phyloP scores from a whole-genome alignment of 2,113 vertebrate species.

The Microtus montanus region DNA sequence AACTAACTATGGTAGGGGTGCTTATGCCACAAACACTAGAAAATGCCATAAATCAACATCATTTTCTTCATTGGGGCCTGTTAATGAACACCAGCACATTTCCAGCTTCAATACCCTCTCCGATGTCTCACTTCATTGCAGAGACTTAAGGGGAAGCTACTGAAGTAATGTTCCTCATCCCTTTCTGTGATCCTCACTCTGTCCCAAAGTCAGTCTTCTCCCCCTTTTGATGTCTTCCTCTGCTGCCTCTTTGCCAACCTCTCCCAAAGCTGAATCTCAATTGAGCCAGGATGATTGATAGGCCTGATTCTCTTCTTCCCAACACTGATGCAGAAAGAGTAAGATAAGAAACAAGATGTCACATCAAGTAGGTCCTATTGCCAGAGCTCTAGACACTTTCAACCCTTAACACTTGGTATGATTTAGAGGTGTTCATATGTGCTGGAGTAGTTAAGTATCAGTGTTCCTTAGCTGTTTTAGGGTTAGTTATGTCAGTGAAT shows the following conservation, averaged over 20 bases:
- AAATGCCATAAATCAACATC: not conserved
- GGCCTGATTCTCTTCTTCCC: not conserved
- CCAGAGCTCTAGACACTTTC: not conserved
- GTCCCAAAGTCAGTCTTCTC: not conserved
- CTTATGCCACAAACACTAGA: not conserved
- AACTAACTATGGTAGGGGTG: not conserved
- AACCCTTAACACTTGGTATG: not conserved
- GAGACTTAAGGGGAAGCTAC: not conserved
- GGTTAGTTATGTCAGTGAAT: not conserved
- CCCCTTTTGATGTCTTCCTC: not conserved
- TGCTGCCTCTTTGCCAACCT: not conserved
- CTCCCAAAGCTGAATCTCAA: not conserved
- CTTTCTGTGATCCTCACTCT: not conserved
- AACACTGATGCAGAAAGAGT: not conserved
- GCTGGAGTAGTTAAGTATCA: slow-evolving; percentile 20
- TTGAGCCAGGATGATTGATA: not conserved
- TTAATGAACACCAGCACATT: not conserved
- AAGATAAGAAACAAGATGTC: not conserved
- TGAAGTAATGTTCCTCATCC: not conserved
- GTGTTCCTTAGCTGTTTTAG: not conserved
- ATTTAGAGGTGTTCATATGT: not conserved
- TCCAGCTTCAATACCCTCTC: not conserved
- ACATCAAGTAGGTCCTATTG: not conserved
- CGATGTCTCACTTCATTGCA: not conserved
- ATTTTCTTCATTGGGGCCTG: not conserved